Evolutionary conservation across 2,797 vertebrate genomes (phyloP), one percentile per base, ranked within the genome.

Genomic region (Anomalospiza imberbis): DNA sequence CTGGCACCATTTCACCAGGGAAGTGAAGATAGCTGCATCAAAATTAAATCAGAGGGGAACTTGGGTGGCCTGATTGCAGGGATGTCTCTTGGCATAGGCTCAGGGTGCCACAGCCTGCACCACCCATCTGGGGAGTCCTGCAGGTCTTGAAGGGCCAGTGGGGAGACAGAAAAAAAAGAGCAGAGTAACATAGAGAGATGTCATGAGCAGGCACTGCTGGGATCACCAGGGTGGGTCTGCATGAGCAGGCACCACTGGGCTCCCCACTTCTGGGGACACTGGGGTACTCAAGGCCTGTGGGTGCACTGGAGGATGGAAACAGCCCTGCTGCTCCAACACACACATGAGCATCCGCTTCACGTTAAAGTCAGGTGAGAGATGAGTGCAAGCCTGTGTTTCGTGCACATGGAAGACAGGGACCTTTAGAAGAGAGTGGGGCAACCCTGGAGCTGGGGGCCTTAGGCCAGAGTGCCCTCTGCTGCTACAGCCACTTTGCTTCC

Each of bases 261-360:
- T 53, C 45, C 44, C 16, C 55, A 14, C 22, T 38, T 17, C 36
- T 58, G 26, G 20, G n/a, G 26, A 28, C 15, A 55, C 18, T 22
- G 25, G n/a, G 11, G 10, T 32, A 13, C 63, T 34, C 53, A 22
- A 48, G 36, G 17, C 38, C 18, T 14, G 17, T 1, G 40, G 20
- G 25, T 32, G 55, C 48, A n/a, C 44, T 12, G 4, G 31, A 5
- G 44, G 58, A 44, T 3, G 50, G 42, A 31, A 67, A 22, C 5
- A 48, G 42, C n/a, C 1, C 0, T 10, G 25, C 26, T 83, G 80
- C 76, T 42, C 28, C 25, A 45, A n/a, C 55, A 11, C 0, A 2
- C 13, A 20, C 1, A 0, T 0, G 4, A 83, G 22, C 71, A 72
- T 2, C 22, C 31, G 15, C 25, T 26, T 44, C 36, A 38, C 31